A percentile compares a stretch with the other conserved stretches of the same genome.
These are phyloP conservation scores for Peromyscus melanophrys DNA, from an alignment of 2,797 vertebrate species.

Conservation along the genomic window DNA sequence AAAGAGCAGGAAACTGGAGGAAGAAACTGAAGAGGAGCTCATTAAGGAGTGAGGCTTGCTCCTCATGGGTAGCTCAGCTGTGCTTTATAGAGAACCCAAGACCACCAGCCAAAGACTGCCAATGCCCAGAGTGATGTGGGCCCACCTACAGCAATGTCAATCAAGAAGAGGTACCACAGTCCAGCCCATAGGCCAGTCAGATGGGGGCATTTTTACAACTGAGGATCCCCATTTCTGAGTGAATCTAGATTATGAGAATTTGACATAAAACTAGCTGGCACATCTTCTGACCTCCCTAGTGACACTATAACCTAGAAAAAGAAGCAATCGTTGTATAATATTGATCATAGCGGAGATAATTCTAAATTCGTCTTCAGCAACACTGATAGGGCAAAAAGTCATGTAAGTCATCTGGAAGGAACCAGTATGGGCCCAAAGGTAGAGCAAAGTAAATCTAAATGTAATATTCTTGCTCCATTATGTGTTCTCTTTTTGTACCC, in stretches of 20 bases:
- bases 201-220: background rate
- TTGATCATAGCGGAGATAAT: background rate
- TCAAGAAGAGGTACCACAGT: background rate
- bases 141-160: too few relatives aligned
- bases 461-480: background rate
- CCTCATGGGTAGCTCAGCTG: background rate
- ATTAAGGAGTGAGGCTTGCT: background rate
- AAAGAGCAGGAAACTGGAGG: background rate
- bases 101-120: background rate
- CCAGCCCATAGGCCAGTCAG: background rate
- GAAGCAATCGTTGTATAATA: background rate
- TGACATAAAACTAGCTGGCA: background rate
- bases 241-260: too few relatives aligned
- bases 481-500: background rate
- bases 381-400: background rate
- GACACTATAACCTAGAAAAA: background rate
- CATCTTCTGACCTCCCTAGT: background rate
- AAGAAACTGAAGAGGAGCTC: background rate
- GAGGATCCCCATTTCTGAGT: background rate
- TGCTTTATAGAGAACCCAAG: background rate
- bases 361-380: conserved; percentile 12
- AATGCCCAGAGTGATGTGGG: background rate
- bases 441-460: background rate
- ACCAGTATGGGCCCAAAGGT: background rate
- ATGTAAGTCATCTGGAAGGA: background rate